Conservation (phyloP, 2,113 vertebrate species). For the Periophthalmodon schlosseri region DNA sequence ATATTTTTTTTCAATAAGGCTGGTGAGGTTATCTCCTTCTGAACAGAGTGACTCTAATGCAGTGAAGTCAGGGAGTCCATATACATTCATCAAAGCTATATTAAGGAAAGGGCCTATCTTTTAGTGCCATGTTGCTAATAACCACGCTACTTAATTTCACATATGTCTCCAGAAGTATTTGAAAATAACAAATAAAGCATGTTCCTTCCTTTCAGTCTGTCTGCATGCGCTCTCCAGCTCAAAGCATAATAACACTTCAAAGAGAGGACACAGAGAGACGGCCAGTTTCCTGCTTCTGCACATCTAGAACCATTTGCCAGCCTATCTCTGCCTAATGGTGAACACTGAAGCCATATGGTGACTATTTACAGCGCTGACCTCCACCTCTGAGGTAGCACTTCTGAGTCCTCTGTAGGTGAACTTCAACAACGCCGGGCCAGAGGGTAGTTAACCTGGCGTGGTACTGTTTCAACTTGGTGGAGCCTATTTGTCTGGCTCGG, state of each 20-base stretch:
- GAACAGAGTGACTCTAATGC: background rate
- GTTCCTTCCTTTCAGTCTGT: background rate
- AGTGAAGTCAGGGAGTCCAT: background rate
- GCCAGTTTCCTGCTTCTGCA: background rate
- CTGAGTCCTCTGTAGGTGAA: background rate
- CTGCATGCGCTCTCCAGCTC: constrained; percentile 3
- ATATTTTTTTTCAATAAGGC: background rate
- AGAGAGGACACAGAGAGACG: background rate
- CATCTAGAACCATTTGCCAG: constrained; percentile 1
- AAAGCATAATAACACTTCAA: constrained; percentile 5
- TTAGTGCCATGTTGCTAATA: background rate
- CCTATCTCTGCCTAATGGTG: background rate
- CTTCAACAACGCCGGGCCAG: constrained; percentile 3
- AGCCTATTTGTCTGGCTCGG: constrained; percentile 1
- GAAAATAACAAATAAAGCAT: background rate
- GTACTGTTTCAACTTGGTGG: background rate
- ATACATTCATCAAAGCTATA: background rate
- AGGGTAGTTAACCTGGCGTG: constrained; percentile 1
- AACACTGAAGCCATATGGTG: constrained; percentile 2
- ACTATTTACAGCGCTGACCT: background rate
- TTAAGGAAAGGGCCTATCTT: background rate
- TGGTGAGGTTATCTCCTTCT: background rate
- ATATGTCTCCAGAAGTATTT: background rate
- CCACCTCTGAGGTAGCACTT: background rate
- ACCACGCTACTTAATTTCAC: background rate